Evolutionary conservation across 2,113 vertebrate genomes (phyloP).

Genomic region (Oryzias curvinotus): DNA sequence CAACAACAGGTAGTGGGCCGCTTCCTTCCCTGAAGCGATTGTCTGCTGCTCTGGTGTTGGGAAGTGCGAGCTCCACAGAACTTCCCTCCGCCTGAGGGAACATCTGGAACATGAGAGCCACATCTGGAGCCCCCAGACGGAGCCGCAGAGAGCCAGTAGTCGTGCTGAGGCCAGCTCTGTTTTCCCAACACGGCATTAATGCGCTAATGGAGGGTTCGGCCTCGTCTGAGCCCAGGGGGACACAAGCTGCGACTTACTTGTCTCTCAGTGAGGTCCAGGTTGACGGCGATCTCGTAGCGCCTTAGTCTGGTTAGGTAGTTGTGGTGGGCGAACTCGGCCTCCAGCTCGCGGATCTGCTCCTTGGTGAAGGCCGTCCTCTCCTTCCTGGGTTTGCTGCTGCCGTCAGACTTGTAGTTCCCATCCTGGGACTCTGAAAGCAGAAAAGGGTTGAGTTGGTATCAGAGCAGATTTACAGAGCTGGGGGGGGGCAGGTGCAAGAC

Average conservation of each 20-base stretch:
- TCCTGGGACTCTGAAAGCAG: conserved; percentile 91
- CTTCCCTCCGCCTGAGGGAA: conserved; percentile 61
- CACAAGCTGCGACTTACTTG: conserved; percentile 80
- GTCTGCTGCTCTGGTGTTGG: conserved; percentile 54
- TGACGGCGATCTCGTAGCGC: conserved; percentile 97
- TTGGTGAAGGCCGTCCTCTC: conserved; percentile 99
- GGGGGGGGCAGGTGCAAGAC: conserved; percentile 64
- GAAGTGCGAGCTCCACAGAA: conserved; percentile 72
- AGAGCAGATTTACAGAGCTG: conserved; percentile 52
- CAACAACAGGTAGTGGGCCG: background rate
- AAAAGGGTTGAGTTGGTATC: conserved; percentile 48
- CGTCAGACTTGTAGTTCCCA: conserved; percentile 95
- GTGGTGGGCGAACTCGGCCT: conserved; percentile 98
- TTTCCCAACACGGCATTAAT: conserved; percentile 63
- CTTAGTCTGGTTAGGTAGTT: conserved; percentile 98
- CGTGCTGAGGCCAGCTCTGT: conserved; percentile 30
- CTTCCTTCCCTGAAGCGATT: conserved; percentile 54
- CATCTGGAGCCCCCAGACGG: conserved; percentile 59
- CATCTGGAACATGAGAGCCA: conserved; percentile 75
- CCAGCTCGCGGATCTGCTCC: conserved; percentile 97
- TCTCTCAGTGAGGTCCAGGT: conserved; percentile 97
- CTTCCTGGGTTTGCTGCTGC: conserved; percentile 97
- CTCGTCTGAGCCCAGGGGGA: conserved; percentile 22
- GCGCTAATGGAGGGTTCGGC: conserved; percentile 31
- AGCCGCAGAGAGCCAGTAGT: conserved; percentile 58